These are phyloP conservation scores for Proctacanthus coquilletti DNA, from an alignment of 1,140 invertebrate genomes.

Conservation along the genomic window DNA sequence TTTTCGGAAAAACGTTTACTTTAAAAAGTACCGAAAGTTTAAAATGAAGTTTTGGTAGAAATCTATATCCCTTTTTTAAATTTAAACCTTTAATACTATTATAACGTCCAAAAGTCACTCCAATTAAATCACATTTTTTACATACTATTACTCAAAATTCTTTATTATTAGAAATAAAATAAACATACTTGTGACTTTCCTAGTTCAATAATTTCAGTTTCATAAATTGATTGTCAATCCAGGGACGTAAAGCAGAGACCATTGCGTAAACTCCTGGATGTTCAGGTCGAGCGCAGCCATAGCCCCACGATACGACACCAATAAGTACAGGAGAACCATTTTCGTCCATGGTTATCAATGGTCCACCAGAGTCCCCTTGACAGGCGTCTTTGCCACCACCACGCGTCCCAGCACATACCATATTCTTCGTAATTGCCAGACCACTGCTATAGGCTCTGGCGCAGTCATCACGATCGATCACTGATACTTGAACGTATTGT, in stretches of 20 bases:
- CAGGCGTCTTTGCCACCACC: slow-evolving; percentile 37
- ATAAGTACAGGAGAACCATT: too few species aligned
- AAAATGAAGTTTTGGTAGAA: too few species aligned
- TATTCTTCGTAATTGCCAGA: slow-evolving; percentile 32
- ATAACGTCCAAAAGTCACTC: too few species aligned
- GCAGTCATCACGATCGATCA: slow-evolving; percentile 2
- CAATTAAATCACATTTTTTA: slow-evolving; percentile 1
- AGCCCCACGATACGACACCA: slow-evolving; percentile 52
- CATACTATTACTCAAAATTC: neutral
- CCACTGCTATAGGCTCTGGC: neutral
- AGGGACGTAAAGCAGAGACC: slow-evolving; percentile 34
- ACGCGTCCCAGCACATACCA: slow-evolving; percentile 36
- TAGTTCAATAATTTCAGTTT: too few species aligned
- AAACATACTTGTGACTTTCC: too few species aligned
- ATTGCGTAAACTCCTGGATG: slow-evolving; percentile 53
- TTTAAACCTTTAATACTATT: too few species aligned
- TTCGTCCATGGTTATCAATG: slow-evolving; percentile 21
- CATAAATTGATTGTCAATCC: slow-evolving; percentile 20
- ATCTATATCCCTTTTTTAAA: too few species aligned
- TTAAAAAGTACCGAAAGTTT: too few species aligned
- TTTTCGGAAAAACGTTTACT: too few species aligned
- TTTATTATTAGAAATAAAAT: too few species aligned
- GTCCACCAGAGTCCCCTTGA: slow-evolving; percentile 33
- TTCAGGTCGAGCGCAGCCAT: slow-evolving; percentile 39
- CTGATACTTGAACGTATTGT: slow-evolving; percentile 4